phyloP scores from a whole-genome alignment of 1,140 invertebrate genomes.

The Lethrus apterus region DNA sequence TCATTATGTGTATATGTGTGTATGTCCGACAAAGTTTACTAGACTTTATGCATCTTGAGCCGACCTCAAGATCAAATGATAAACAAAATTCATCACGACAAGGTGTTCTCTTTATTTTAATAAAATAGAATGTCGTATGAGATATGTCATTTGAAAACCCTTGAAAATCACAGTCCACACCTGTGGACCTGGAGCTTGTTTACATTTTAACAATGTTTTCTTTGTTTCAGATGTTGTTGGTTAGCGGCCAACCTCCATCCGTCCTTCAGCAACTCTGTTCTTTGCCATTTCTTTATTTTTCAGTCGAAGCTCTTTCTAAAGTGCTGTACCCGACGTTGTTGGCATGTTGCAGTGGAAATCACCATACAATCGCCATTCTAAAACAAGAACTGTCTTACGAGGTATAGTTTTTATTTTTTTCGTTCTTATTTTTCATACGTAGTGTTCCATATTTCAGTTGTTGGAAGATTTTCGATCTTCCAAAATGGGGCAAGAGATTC shows the following conservation, averaged over 20 bases:
- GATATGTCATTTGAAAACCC: no score
- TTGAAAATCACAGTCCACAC: no score
- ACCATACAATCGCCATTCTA: slow-evolving; percentile 60
- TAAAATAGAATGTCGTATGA: no score
- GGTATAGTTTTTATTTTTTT: slow-evolving; percentile 45
- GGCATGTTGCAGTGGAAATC: slow-evolving; percentile 65
- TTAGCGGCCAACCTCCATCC: slow-evolving; percentile 73
- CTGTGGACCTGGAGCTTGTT: no score
- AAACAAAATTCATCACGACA: no score
- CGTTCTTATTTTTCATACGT: neutral
- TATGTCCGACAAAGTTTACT: no score
- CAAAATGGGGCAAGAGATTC: slow-evolving; percentile 51
- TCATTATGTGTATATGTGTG: no score
- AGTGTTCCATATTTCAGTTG: slow-evolving; percentile 42
- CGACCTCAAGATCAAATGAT: no score
- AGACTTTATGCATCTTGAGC: neutral
- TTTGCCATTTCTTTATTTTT: slow-evolving; percentile 84
- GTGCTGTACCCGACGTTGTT: slow-evolving; percentile 84
- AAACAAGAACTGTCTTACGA: slow-evolving; percentile 74
- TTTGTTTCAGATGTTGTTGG: slow-evolving; percentile 60
- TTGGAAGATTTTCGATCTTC: slow-evolving; percentile 59
- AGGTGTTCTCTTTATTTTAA: no score
- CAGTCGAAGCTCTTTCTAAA: slow-evolving; percentile 61
- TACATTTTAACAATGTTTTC: no score
- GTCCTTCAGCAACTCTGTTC: slow-evolving; percentile 86